A percentile compares a stretch with the other conserved stretches of the same genome.
Evolutionary conservation across 2,113 vertebrate genomes (phyloP).

Genomic region (Guaruba guarouba): DNA sequence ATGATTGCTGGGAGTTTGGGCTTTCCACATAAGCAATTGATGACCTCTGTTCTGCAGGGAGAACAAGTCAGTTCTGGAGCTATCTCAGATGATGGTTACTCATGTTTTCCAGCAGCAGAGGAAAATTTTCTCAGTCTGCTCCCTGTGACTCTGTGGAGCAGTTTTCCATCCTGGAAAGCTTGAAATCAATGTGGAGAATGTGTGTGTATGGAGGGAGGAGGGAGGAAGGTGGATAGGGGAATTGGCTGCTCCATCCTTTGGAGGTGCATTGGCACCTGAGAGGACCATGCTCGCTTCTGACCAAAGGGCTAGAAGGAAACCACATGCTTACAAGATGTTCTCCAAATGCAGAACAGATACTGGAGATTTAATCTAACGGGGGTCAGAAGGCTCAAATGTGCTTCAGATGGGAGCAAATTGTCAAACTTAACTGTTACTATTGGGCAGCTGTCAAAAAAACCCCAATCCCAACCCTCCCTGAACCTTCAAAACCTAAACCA

Average conservation of each 20-base stretch:
- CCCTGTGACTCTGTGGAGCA: background rate
- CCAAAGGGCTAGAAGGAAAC: background rate
- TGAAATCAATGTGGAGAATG: background rate
- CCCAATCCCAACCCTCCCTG: background rate
- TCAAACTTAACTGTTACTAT: background rate
- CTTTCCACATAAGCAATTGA: slow-evolving; percentile 18
- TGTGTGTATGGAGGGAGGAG: background rate
- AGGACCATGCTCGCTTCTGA: background rate
- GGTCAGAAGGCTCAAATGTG: background rate
- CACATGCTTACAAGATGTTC: background rate
- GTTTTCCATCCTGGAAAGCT: slow-evolving; percentile 53
- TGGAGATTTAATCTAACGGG: background rate
- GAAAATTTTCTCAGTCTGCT: slow-evolving; percentile 38
- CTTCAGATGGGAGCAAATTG: slow-evolving; percentile 11
- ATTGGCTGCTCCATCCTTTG: background rate
- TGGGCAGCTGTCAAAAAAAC: background rate
- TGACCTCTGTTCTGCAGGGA: slow-evolving; percentile 24
- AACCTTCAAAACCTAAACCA: background rate
- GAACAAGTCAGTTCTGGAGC: slow-evolving; percentile 15
- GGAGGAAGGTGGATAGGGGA: background rate
- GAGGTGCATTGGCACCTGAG: background rate
- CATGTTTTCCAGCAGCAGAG: slow-evolving; percentile 49
- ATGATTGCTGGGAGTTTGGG: background rate
- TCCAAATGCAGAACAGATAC: background rate
- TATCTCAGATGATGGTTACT: slow-evolving; percentile 44